Base-by-base conservation (phyloP, 2,797 vertebrate species). In the Chaunax sp. region DNA sequence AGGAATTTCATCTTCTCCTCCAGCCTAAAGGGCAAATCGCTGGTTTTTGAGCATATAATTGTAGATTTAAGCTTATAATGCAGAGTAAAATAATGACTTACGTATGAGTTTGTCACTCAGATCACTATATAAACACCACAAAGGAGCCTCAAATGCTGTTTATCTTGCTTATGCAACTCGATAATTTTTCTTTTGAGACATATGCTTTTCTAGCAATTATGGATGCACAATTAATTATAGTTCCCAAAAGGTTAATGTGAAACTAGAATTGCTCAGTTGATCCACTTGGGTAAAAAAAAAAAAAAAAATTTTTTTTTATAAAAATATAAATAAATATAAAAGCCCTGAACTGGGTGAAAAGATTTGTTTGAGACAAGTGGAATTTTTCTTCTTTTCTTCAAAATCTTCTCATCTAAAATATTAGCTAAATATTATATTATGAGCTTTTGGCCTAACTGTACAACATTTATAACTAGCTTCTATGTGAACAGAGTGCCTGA, bases 1-100 rank as follows among this genome's bases (percentile, higher is more conserved):
- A 95, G 95, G 76, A 94, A 97, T 94, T 99, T 99, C 93, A 93
- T 99, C 69, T 97, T 99, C 53, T 96, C 97, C 7, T 96, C 97
- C 66, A 99, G 98, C 89, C 96, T 99, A 77, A 99, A 98, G 92
- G 97, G 97, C 60, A 98, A 96, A 87, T 97, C 98, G 0, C 95
- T 96, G 88, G 98, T 99, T 77, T 99, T 98, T 88, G 96, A 99
- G 89, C 97, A 99, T 67, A 85, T 97, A 28, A 84, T 91, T 72
- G 95, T 99, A 33, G 96, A 99, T 90, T 89, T 97, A 81, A 99
- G 97, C 90, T 94, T 94, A 76, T 91, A 87, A 75, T 22, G 50
- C 46, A 23, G 18, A 16, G 11, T 41, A 46, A 67, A 57, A 50
- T 35, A 15, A 67, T 37, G 15, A 75, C 23, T 68, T 16, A 66